Evolutionary conservation across 1,140 invertebrate species (phyloP), one percentile per base, ranked within the genome.

Genomic region (Drosophila seguyi): DNA sequence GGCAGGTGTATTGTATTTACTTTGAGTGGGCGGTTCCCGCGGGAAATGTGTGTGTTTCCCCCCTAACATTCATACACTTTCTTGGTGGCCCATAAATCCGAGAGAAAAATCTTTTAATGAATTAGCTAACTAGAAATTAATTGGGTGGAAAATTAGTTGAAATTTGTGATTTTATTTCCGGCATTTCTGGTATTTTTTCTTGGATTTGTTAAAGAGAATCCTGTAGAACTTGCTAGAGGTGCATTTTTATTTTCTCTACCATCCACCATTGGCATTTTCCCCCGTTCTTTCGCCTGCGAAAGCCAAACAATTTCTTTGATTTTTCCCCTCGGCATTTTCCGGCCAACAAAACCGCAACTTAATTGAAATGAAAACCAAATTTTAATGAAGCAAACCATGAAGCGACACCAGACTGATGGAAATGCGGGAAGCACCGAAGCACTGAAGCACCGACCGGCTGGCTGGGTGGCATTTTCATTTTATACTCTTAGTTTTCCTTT

Each of bases 311-410:
- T 75, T 45, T 69, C 79, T 71, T 71, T 75, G 79, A 81, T 80
- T 76, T 76, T 79, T 42, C 58, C 48, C n/a, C n/a, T n/a, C 39
- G 47, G 58, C 80, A 83, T 75, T 84, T 81, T 68, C 62, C 73
- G 77, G 72, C 62, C 61, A 76, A 71, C 52, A 41, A 59, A 84
- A 69, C 81, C 77, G 82, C 81, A 81, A 85, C 66, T 81, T 84
- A 84, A 84, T 84, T 84, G 81, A 85, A 84, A 84, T 76, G 81
- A 84, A 85, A 86, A 85, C 61, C 82, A 80, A 85, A 81, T 78
- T 73, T 85, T 85, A 85, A 85, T 85, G 81, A 85, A 85, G 81
- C 77, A 73, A 83, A 68, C 81, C 66, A 58, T 58, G 65, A 71
- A 72, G 52, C 66, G 68, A 71, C 68, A 58, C 42, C 66, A 29